Evolutionary conservation across 1,140 invertebrate genomes (phyloP).

Genomic region (Bombyx mori): ASM3026992v2 NC_085118.1:13851001-13851500

Average conservation of each 20-base stretch:
- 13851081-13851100: constrained; percentile 1
- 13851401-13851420: background rate
- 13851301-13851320: constrained; percentile 58
- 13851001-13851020: constrained; percentile 6
- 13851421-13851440: no score
- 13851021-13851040: constrained; percentile 8
- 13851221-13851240: constrained; percentile 56
- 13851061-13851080: constrained; percentile 11
- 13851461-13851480: background rate
- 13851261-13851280: constrained; percentile 21
- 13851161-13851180: constrained; percentile 11
- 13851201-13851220: constrained; percentile 9
- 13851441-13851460: background rate
- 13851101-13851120: constrained; percentile 17
- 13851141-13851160: constrained; percentile 23
- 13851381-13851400: no score
- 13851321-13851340: constrained; percentile 18
- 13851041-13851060: constrained; percentile 6
- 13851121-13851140: constrained; percentile 49
- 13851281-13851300: constrained; percentile 31
- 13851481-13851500: background rate
- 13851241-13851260: constrained; percentile 57
- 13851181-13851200: constrained; percentile 11
- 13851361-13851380: no score
- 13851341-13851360: no score